These are phyloP conservation scores for Gulo gulo DNA, from an alignment of 2,113 vertebrate species.

Conservation along the genomic window DNA sequence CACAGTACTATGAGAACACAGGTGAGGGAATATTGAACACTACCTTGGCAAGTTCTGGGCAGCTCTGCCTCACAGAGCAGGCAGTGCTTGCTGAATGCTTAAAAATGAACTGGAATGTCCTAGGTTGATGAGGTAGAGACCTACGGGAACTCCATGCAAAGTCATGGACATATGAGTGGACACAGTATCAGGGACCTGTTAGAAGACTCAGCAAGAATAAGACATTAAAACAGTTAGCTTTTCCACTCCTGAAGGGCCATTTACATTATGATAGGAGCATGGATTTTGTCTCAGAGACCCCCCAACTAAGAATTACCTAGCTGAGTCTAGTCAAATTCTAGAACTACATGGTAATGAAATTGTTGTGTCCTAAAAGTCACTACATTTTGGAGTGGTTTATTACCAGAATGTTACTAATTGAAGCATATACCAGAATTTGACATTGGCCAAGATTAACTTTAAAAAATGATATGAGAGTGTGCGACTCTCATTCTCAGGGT, in stretches of 20 bases:
- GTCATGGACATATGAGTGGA: not conserved
- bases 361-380: not conserved
- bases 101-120: not conserved
- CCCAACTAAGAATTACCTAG: not conserved
- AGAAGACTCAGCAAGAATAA: not conserved
- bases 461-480: not conserved
- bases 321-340: not conserved
- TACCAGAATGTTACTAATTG: not conserved
- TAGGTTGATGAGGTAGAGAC: not conserved
- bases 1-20: not conserved
- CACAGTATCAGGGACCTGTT: not conserved
- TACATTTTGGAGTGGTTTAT: not conserved
- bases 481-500: too few species aligned
- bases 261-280: not conserved
- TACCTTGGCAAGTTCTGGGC: not conserved
- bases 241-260: not conserved
- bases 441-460: not conserved
- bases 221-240: not conserved
- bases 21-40: not conserved
- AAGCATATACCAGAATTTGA: not conserved
- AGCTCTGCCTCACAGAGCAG: not conserved
- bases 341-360: not conserved
- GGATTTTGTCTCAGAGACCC: not conserved
- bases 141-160: not conserved
- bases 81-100: not conserved